These are phyloP conservation scores for Gymnocephalus cernua DNA, from an alignment of 2,113 vertebrate species.

Conservation along the genomic window DNA sequence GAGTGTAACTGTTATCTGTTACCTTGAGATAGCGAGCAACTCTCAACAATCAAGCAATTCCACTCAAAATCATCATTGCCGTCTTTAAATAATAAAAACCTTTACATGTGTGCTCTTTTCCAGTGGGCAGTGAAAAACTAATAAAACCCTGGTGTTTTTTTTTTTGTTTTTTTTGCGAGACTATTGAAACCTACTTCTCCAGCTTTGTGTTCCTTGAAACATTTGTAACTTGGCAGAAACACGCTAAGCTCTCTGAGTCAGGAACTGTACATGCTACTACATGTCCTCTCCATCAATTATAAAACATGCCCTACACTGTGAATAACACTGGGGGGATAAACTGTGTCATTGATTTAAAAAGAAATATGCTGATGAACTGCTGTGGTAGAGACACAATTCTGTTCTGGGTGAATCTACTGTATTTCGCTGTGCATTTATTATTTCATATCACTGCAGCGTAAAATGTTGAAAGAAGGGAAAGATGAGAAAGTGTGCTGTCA, in stretches of 20 bases:
- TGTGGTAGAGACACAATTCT: neutral
- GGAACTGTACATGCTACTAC: neutral
- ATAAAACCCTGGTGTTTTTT: neutral
- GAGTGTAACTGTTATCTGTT: slow-evolving; percentile 38
- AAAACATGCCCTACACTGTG: neutral
- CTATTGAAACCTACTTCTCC: neutral
- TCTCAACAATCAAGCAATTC: slow-evolving; percentile 22
- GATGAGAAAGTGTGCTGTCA: slow-evolving; percentile 17
- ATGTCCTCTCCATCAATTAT: neutral
- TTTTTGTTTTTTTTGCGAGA: neutral
- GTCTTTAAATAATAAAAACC: neutral
- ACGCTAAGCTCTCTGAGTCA: neutral
- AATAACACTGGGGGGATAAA: neutral
- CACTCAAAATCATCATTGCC: neutral
- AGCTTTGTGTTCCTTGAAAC: neutral
- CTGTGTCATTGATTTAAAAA: neutral
- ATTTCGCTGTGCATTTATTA: slow-evolving; percentile 25
- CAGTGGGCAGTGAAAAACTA: neutral
- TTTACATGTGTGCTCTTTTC: neutral
- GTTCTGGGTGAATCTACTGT: slow-evolving; percentile 11
- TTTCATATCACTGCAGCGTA: slow-evolving; percentile 35
- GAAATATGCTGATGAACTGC: neutral
- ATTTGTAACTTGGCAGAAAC: slow-evolving; percentile 15
- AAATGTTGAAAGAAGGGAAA: slow-evolving; percentile 39
- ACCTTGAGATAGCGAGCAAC: neutral